Base-by-base conservation (phyloP, 2,797 vertebrate genomes). In the Glossophaga mutica region DNA sequence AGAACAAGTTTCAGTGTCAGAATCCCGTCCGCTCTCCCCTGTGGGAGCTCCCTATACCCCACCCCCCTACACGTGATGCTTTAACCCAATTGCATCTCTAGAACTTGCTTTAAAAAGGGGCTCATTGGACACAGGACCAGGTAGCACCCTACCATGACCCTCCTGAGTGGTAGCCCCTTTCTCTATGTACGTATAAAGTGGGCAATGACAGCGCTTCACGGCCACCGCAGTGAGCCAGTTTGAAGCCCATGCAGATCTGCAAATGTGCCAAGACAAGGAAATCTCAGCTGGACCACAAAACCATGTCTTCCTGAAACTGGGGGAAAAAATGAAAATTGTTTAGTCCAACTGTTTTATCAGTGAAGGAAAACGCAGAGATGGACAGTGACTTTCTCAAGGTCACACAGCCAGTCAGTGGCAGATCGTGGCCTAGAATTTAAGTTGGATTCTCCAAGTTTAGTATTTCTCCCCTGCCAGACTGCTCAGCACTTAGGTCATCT, bases 401-500 rank as follows among this genome's bases (percentile, higher is more conserved):
- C 78, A 83, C 52, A 83, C 44, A 22, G 52, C 32, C n/a, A 39
- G 21, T 29, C 34, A 5, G 18, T 10, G 18, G 44, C 44, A 82
- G 59, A 74, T 26, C 10, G 34, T 73, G 26, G 71, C 48, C 46
- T 59, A 46, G n/a, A 50, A n/a, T 74, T 44, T 34, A 65, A 32
- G 39, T 59, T 29, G 1, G 0, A 46, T 18, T 26, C 62, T 82
- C 62, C 39, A 37, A 24, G 74, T 29, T 29, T 74, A 34, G 44
- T 14, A 34, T 65, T 55, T 14, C 29, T 82, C 77, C 81, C 6
- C 0, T 29, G 55, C 89, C 15, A 62, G 67, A 88, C 26, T 32
- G 29, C 88, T 87, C n/a, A 57, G 62, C 21, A 29, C 55, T 85
- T 71, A 87, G 73, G 71, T 96, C 77, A 94, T 85, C 77, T 88